Evolutionary conservation across 2,113 vertebrate genomes (phyloP), one percentile per base, ranked within the genome.

Genomic region (Rhea americana): DNA sequence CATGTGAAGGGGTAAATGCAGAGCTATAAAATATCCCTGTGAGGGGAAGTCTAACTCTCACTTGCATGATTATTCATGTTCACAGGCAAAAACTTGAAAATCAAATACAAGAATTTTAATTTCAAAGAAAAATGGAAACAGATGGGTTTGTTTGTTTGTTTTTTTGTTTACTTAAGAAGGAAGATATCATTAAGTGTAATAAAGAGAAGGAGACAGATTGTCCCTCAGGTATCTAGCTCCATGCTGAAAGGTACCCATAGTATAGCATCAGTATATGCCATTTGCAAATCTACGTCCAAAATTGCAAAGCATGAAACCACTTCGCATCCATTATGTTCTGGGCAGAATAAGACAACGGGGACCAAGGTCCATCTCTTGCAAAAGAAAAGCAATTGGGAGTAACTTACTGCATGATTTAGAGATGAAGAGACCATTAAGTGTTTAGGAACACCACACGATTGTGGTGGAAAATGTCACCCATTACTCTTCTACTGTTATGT

Each of bases 381-480:
- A 84, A 93, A 79, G 4, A 45, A 85, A 50, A 82, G 24, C 5
- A 51, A 32, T 48, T 90, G 50, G 77, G 12, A 74, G 10, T 22
- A 37, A 51, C 10, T 4, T 75, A 6, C 51, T 41, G 10, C 25
- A 3, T 43, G 16, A 48, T 62, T 66, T 51, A n/a, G 16, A 67
- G 11, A n/a, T 61, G 7, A 73, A 67, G 7, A 30, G 5, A 3
- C 26, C 24, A 17, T 15, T 55, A 63, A 55, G 30, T 0, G 0
- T 18, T 88, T 55, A 45, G 15, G 26, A 72, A 48, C 5, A 4
- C 32, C 56, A n/a, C 5, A 4, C 32, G 51, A n/a, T 2, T 30
- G 37, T 63, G 12, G 75, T 82, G 74, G 7, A 62, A 92, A 78
- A 59, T 4, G 3, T 51, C 30, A 24, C 26, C 11, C 26, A 45